Base-by-base conservation (phyloP, 2,888 invertebrate species). In the Clunio marinus region DNA sequence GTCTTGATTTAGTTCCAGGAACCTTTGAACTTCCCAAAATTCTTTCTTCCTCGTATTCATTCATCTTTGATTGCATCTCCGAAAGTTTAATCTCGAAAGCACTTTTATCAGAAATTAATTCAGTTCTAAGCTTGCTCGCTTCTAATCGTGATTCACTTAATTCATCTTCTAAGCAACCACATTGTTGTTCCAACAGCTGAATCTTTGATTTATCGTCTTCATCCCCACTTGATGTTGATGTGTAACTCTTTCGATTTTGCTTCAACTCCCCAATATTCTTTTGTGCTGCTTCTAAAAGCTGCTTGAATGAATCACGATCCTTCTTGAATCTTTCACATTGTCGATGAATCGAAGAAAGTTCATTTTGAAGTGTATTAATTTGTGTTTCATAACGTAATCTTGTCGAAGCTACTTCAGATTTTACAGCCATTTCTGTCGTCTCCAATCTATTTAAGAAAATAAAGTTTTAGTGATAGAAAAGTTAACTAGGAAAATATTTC, bases 41-140 rank as follows among this genome's bases (percentile, higher is more conserved):
- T 51, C 91, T 84, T 71, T 93, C 93, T 78, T 95, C 95, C 78
- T 95, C 94, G 74, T 93, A 84, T 86, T 92, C 91, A 75, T 92
- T 92, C 46, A 92, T 84, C 74, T 89, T 86, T 0, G 94, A 93
- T 74, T 90, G 91, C 84, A 94, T 85, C 80, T 95, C 94, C 0
- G 93, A 88, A 57, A 90, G 81, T 77, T 89, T 90, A 20, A 95
- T 88, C 78, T 95, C 93, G 75, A 88, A 89, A 2, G 88, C 84
- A 22, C 93, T 93, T 70, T 88, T 85, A 77, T 94, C 93, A 37
- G 93, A 93, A 37, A 93, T 88, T n/a, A 93, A 82, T 77, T 94
- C 93, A 0, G 93, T 93, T 79, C 91, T 93, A 1, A 91, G 81
- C 75, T 91, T 88, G 37, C 92, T 92, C 17, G 88, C 83, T 74